phyloP scores from a whole-genome alignment of 1,140 invertebrate species.

The Phymastichus coffea region DNA sequence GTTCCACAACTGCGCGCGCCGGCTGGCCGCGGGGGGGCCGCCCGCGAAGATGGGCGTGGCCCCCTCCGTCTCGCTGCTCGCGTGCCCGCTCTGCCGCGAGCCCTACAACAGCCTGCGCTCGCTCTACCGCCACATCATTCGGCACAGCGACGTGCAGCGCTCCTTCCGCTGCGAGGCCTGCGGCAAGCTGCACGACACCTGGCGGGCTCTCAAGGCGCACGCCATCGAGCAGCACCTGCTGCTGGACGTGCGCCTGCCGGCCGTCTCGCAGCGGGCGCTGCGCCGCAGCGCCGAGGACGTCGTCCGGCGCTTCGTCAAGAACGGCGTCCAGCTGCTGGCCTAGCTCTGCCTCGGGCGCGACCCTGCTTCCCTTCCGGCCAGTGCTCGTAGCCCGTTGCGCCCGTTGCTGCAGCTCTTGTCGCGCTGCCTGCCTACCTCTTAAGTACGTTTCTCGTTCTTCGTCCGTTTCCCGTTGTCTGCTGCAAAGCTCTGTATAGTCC shows the following conservation, averaged over 20 bases:
- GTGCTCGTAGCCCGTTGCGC: too few relatives aligned
- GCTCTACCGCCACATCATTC: slow-evolving; percentile 6
- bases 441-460: too few relatives aligned
- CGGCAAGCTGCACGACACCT: slow-evolving; percentile 7
- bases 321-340: not conserved
- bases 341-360: too few relatives aligned
- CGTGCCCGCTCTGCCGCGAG: slow-evolving; percentile 1
- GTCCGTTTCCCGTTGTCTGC: too few relatives aligned
- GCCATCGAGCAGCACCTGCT: not conserved
- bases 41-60: not conserved
- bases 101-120: not conserved
- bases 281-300: not conserved
- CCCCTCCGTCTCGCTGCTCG: not conserved
- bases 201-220: not conserved
- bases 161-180: not conserved
- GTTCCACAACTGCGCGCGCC: not conserved
- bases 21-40: not conserved
- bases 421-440: too few relatives aligned
- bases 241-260: not conserved
- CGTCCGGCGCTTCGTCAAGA: slow-evolving; percentile 3
- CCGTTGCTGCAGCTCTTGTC: too few relatives aligned
- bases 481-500: too few relatives aligned
- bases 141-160: not conserved
- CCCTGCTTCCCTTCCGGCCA: slow-evolving; percentile 43
- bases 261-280: not conserved